These are phyloP conservation scores for Falco biarmicus DNA, from an alignment of 2,797 vertebrate species.

Conservation along the genomic window DNA sequence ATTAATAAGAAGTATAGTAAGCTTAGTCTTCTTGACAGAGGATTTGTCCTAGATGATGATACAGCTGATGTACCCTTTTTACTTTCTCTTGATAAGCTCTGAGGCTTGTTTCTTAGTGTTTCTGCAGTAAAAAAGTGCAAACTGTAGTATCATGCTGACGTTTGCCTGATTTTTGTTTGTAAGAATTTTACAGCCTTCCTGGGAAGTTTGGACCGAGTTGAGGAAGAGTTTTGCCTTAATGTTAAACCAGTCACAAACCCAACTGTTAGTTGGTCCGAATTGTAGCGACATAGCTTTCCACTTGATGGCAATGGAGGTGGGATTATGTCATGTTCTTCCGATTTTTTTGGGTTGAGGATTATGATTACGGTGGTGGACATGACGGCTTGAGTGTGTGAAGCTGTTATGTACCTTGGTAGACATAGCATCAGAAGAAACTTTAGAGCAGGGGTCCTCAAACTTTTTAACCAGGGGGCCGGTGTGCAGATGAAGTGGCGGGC, in stretches of 20 bases:
- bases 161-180: background rate
- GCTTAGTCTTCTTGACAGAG: background rate
- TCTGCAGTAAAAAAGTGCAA: background rate
- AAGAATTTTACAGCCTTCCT: background rate
- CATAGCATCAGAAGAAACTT: background rate
- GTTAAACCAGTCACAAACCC: background rate
- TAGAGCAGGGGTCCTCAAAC: background rate
- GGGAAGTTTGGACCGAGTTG: background rate
- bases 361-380: background rate
- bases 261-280: background rate
- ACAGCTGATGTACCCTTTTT: background rate
- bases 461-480: too few relatives aligned
- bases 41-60: background rate
- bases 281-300: constrained; percentile 54
- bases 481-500: too few relatives aligned
- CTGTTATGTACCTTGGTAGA: background rate
- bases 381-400: rapidly evolving
- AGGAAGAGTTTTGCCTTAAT: background rate
- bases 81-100: background rate
- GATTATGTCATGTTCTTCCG: background rate
- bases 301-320: constrained; percentile 58
- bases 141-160: background rate
- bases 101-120: background rate
- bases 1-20: background rate
- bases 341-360: background rate